Base-by-base conservation (phyloP, 2,113 vertebrate genomes). In the Arothron firmamentum region DNA sequence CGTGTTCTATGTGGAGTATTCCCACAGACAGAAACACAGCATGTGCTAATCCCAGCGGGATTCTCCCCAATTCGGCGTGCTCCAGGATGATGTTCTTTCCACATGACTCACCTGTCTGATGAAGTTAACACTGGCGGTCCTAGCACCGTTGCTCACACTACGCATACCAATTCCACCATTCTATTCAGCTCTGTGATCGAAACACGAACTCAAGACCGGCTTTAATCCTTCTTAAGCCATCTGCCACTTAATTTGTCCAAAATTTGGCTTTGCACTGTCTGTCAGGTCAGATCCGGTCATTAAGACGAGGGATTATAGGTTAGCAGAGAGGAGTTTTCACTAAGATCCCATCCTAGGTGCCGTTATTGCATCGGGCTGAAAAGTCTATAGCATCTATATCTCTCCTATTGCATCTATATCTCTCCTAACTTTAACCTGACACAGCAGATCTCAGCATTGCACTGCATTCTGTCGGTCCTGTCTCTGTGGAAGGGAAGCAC, bases 31-130 rank as follows among this genome's bases (percentile, higher is more conserved):
- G 43, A 55, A 57, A 64, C 59, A 16, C 52, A 16, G 72, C 59
- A 38, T 21, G 57, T 62, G 61, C 23, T 52, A 77, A 73, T 70
- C 61, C 67, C 50, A 63, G 49, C 19, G 28, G 72, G 62, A 57
- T 31, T 65, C 28, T 34, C 16, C 14, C 48, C n/a, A 34, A 51
- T 41, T 61, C 38, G 60, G 28, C 68, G 61, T 75, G 62, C 75
- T 62, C 34, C 42, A 4, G 65, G 77, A 70, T 58, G 45, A 58
- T 6, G 58, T 61, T 75, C 23, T 56, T 75, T 78, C 79, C 73
- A 73, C 75, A 70, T 81, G 77, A 65, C 57, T 77, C 67, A 71
- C 68, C 73, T 82, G 75, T 85, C 86, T 10, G 21, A 76, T 70
- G 52, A 18, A 31, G 65, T 78, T 79, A 66, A 19, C 31, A 3